Evolutionary conservation across 2,797 vertebrate species (phyloP).

Genomic region (Pygocentrus nattereri): DNA sequence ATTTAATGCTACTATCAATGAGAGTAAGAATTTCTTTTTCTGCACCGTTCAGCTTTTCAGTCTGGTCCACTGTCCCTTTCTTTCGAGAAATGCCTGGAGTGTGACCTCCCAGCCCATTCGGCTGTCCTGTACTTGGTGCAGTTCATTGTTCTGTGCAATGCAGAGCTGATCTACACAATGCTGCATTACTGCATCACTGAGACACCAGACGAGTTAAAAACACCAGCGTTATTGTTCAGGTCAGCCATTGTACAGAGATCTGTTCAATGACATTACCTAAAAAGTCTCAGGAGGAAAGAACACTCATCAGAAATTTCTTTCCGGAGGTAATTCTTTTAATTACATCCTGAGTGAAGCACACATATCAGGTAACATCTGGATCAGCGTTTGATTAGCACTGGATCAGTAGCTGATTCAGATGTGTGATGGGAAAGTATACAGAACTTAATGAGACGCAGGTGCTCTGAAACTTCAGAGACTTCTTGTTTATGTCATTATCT

Average conservation of each 20-base stretch:
- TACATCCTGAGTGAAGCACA: neutral
- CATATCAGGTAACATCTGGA: neutral
- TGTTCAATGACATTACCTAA: too few species aligned
- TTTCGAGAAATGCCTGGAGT: too few species aligned
- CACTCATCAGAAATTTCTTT: neutral
- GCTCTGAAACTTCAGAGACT: neutral
- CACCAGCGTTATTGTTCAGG: too few species aligned
- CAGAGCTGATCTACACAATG: too few species aligned
- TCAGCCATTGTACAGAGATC: too few species aligned
- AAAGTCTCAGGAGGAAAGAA: too few species aligned
- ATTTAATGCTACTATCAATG: neutral
- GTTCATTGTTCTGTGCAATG: too few species aligned
- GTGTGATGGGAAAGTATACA: neutral
- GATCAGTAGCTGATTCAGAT: neutral
- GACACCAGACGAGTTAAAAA: too few species aligned
- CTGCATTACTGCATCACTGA: too few species aligned
- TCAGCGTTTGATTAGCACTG: neutral
- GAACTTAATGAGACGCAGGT: neutral
- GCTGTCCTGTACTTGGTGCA: too few species aligned
- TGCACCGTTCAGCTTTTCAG: neutral
- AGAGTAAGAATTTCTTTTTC: neutral
- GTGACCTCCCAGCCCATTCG: too few species aligned
- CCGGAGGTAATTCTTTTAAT: neutral
- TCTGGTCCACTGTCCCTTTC: neutral
- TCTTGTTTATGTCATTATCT: neutral